Conservation (phyloP, 1,140 invertebrate genomes). For the Drosophila nasuta region DNA sequence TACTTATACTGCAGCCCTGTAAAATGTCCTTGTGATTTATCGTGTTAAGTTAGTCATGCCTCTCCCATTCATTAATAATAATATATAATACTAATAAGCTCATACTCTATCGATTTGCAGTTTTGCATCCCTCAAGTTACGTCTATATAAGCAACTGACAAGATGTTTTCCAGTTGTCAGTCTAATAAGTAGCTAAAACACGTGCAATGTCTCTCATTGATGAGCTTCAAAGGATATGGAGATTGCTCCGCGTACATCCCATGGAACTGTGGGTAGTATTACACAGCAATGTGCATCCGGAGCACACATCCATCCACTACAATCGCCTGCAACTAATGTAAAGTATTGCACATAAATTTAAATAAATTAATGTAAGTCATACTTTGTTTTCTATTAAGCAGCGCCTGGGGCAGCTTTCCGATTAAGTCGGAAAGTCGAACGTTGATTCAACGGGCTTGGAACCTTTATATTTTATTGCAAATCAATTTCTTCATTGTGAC, state of each 20-base stretch:
- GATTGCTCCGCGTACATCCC: conserved; percentile 6
- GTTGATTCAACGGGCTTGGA: conserved; percentile 13
- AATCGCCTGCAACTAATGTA: conserved; percentile 35
- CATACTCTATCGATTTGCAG: not conserved
- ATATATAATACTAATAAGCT: no score
- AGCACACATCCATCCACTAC: conserved; percentile 27
- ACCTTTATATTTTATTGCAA: conserved; percentile 5
- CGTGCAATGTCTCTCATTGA: not conserved
- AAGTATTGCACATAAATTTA: not conserved
- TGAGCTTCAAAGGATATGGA: not conserved
- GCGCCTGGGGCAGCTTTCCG: conserved; percentile 31
- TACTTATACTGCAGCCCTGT: no score
- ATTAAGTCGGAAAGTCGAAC: conserved; percentile 30
- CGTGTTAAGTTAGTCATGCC: no score
- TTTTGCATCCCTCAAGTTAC: not conserved
- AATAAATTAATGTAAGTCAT: not conserved
- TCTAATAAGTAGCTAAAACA: not conserved
- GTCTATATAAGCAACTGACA: conserved; percentile 19
- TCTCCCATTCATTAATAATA: no score
- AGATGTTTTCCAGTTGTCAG: not conserved
- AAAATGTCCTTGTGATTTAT: no score
- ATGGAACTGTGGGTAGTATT: conserved; percentile 14
- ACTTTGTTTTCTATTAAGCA: not conserved
- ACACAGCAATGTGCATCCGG: conserved; percentile 6
- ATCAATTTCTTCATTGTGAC: not conserved